phyloP scores from a whole-genome alignment of 1,140 invertebrate genomes.

The Campoletis sonorensis region DNA sequence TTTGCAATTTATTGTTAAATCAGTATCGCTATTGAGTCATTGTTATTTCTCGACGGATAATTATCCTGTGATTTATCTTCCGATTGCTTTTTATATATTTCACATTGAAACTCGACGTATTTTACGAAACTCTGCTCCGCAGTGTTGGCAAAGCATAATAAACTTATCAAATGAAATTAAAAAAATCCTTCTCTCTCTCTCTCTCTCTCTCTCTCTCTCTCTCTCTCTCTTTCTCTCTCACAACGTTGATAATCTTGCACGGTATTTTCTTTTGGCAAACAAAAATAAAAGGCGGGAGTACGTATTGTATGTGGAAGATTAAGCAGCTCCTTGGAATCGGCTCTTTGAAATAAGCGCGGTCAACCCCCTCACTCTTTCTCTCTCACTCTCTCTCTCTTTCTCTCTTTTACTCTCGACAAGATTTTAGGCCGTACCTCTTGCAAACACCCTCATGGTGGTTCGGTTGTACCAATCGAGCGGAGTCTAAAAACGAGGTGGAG shows the following conservation, averaged over 20 bases:
- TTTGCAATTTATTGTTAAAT: no score
- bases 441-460: conserved; percentile 8
- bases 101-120: no score
- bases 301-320: not conserved
- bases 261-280: not conserved
- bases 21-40: no score
- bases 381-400: not conserved
- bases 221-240: not conserved
- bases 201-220: not conserved
- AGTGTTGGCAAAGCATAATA: no score
- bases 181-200: not conserved
- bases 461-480: conserved; percentile 15
- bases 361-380: not conserved
- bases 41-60: no score
- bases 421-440: not conserved
- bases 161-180: no score
- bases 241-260: conserved; percentile 2
- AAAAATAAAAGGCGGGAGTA: not conserved
- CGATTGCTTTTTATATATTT: no score
- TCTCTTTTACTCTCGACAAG: not conserved
- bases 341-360: not conserved
- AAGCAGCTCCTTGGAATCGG: conserved; percentile 1
- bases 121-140: no score
- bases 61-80: no score
- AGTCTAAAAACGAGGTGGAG: conserved; percentile 8